Evolutionary conservation across 2,888 invertebrate species (phyloP), one percentile per base, ranked within the genome.

Genomic region (Dicranocentrus wangi): DNA sequence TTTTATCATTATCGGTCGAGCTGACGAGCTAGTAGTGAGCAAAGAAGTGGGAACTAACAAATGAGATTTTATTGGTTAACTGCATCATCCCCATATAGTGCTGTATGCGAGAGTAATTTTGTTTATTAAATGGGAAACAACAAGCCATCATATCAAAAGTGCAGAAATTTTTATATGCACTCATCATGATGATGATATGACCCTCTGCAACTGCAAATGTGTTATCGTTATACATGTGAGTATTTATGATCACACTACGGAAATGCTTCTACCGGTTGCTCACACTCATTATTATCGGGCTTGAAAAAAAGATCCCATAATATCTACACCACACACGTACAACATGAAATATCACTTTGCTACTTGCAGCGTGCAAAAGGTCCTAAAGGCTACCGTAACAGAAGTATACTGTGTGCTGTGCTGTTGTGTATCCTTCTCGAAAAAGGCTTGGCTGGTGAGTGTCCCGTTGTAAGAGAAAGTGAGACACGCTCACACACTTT

Each of bases 191-290:
- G n/a, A n/a, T n/a, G 10, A 55, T 55, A 21, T n/a, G 2, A 10
- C 39, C 13, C 47, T 47, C 2, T 47, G 47, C n/a, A n/a, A 10
- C 10, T 47, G 47, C 47, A 47, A 39, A 8, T 47, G 15, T 32
- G 32, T 10, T 32, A 32, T 32, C 32, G 32, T 32, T 32, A 32
- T 10, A n/a, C n/a, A n/a, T n/a, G n/a, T n/a, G 39, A 39, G 39
- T 8, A 47, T 47, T 32, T 32, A 7, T 43, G 28, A 61, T 55
- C 1, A 55, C 21, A 69, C 39, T 71, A 63, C 72, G 72, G 72
- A 72, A 72, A 53, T 63, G 53, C 28, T 72, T 61, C 72, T 72
- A 72, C 72, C 72, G 72, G 72, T 72, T 32, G 32, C 63, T 72
- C 28, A 13, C n/a, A n/a, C n/a, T n/a, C n/a, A n/a, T n/a, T n/a